Evolutionary conservation across 1,140 invertebrate genomes (phyloP).

Genomic region (Drosophila athabasca): DNA sequence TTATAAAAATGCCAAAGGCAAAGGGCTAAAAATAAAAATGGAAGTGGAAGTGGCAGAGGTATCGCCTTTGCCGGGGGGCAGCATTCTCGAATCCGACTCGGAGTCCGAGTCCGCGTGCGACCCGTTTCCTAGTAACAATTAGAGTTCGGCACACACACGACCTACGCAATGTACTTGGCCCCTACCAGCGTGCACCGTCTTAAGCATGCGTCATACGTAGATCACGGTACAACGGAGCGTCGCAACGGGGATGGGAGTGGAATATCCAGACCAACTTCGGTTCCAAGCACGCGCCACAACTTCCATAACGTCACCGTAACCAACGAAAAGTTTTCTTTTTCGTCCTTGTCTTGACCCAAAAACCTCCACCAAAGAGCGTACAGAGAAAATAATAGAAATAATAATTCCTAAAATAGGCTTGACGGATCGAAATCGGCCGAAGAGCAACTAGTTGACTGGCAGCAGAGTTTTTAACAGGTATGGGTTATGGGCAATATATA

Average conservation of each 20-base stretch:
- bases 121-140: conserved; percentile 77
- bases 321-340: conserved; percentile 2
- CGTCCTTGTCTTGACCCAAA: conserved; percentile 51
- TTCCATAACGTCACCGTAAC: conserved; percentile 73
- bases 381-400: no score
- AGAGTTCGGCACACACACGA: conserved; percentile 42
- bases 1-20: conserved; percentile 61
- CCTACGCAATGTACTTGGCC: conserved; percentile 57
- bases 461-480: conserved; percentile 12
- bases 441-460: conserved; percentile 18
- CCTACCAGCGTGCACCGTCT: background rate
- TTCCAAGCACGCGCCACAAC: conserved; percentile 1
- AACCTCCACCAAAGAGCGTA: background rate
- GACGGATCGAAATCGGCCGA: background rate
- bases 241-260: no score
- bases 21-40: background rate
- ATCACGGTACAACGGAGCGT: conserved; percentile 42
- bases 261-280: no score
- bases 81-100: conserved; percentile 18
- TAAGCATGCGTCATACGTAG: conserved; percentile 53
- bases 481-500: background rate
- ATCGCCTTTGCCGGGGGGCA: no score
- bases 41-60: background rate
- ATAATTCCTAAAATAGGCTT: conserved; percentile 5
- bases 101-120: conserved; percentile 26